Percentiles rank a stretch among this genome's conserved stretches.
phyloP scores from a whole-genome alignment of 2,888 invertebrate species.

The Xanthorhoe spadicearia region DNA sequence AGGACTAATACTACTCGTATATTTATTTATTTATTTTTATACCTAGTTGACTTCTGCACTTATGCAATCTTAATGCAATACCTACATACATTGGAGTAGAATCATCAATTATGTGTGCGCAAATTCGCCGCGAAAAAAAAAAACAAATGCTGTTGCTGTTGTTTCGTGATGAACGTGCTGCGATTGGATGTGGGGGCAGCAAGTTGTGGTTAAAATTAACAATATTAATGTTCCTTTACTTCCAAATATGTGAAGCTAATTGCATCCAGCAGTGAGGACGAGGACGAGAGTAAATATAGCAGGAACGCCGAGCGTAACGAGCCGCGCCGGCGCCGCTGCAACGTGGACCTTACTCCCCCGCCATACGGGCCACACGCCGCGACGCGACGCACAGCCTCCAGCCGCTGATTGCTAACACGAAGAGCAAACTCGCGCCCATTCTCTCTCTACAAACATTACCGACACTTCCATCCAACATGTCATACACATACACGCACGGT shows the following conservation, averaged over 20 bases:
- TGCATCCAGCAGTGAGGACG: not conserved
- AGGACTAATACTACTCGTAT: no score
- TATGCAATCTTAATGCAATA: no score
- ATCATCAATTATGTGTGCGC: no score
- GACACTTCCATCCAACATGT: not conserved
- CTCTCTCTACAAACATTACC: conserved; percentile 14
- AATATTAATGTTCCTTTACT: not conserved
- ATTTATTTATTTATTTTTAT: no score
- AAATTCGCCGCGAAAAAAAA: no score
- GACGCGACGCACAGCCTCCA: not conserved
- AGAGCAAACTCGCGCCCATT: conserved; percentile 18
- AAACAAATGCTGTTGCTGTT: no score
- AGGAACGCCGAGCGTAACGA: not conserved
- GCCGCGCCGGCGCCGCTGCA: not conserved
- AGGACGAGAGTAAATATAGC: not conserved
- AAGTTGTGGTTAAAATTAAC: not conserved
- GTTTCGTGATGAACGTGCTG: not conserved
- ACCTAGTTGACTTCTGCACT: no score
- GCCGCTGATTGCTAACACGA: conserved; percentile 36
- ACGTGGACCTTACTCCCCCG: not conserved
- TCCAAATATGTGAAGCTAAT: not conserved
- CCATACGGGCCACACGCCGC: not conserved
- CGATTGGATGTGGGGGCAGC: not conserved
- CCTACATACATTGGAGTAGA: no score
- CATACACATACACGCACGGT: not conserved